phyloP scores from a whole-genome alignment of 2,888 invertebrate species.

The Cryptus armator region DNA sequence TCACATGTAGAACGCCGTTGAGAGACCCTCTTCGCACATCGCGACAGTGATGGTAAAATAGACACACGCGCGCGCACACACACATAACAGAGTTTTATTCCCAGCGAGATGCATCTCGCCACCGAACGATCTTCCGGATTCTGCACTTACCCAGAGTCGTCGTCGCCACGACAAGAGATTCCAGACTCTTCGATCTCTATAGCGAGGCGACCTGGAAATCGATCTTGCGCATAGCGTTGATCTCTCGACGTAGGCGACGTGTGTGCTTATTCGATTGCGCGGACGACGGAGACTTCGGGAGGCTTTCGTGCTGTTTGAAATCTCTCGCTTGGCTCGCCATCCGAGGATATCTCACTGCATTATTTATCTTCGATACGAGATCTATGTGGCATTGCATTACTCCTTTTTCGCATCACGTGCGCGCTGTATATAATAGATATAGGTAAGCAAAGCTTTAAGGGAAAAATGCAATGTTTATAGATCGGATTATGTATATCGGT shows the following conservation, averaged over 20 bases:
- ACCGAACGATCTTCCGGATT: conserved; percentile 40
- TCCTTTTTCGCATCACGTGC: background rate
- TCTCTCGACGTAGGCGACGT: conserved; percentile 38
- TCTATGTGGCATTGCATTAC: conserved; percentile 20
- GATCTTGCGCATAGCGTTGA: conserved; percentile 59
- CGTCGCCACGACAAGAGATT: conserved; percentile 29
- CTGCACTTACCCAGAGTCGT: conserved; percentile 1
- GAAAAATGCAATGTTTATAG: background rate
- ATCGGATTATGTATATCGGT: background rate
- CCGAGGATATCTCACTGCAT: conserved; percentile 42
- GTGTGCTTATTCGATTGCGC: background rate
- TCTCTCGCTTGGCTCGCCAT: background rate
- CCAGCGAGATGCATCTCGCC: conserved; percentile 51
- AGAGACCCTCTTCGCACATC: background rate
- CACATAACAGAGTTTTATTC: background rate
- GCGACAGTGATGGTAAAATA: background rate
- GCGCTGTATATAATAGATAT: background rate
- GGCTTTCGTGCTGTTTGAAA: conserved; percentile 19
- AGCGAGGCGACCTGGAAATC: conserved; percentile 65
- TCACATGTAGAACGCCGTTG: conserved; percentile 57
- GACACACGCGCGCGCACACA: background rate
- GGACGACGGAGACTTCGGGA: background rate
- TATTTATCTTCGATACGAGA: conserved; percentile 41
- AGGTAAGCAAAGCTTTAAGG: background rate
- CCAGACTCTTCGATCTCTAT: conserved; percentile 45